phyloP scores from a whole-genome alignment of 2,888 invertebrate genomes.

The Sacculina carcini region DNA sequence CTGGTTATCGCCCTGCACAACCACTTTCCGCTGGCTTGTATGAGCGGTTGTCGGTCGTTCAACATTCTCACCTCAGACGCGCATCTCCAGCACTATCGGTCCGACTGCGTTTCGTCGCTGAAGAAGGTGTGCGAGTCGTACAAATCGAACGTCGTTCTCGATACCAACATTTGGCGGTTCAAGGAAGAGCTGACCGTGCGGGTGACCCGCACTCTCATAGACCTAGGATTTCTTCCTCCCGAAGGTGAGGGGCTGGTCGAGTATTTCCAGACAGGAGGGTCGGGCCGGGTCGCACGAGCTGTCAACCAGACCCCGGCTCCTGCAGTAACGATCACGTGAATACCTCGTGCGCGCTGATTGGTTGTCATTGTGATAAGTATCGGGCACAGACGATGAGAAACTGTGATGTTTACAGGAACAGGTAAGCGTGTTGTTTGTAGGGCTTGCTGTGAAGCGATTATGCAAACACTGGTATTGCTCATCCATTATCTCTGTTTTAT shows the following conservation, averaged over 20 bases:
- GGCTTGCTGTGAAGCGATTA: too few relatives aligned
- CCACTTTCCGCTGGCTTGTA: slow-evolving; percentile 67
- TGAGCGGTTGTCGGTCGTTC: slow-evolving; percentile 54
- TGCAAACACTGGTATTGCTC: too few relatives aligned
- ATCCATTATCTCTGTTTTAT: too few relatives aligned
- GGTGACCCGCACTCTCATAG: slow-evolving; percentile 39
- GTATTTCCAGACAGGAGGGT: slow-evolving; percentile 3
- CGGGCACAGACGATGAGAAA: slow-evolving; percentile 6
- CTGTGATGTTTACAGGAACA: too few relatives aligned
- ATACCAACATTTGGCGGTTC: slow-evolving; percentile 66
- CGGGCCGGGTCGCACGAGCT: slow-evolving; percentile 3
- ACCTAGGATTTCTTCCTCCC: slow-evolving; percentile 33
- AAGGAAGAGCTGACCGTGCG: slow-evolving; percentile 43
- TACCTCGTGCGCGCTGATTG: not conserved
- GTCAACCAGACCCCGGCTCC: slow-evolving; percentile 9
- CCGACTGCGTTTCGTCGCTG: slow-evolving; percentile 64
- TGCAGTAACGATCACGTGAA: slow-evolving; percentile 11
- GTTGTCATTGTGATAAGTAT: not conserved
- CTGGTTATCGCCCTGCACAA: slow-evolving; percentile 66
- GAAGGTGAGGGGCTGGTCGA: not conserved
- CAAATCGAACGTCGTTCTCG: slow-evolving; percentile 50
- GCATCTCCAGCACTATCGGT: slow-evolving; percentile 75
- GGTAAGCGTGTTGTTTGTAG: too few relatives aligned
- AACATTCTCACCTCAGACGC: slow-evolving; percentile 55
- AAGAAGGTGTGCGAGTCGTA: slow-evolving; percentile 49